These are phyloP conservation scores for Euspilapteryx auroguttella DNA, from an alignment of 2,888 invertebrate genomes.

Conservation along the genomic window DNA sequence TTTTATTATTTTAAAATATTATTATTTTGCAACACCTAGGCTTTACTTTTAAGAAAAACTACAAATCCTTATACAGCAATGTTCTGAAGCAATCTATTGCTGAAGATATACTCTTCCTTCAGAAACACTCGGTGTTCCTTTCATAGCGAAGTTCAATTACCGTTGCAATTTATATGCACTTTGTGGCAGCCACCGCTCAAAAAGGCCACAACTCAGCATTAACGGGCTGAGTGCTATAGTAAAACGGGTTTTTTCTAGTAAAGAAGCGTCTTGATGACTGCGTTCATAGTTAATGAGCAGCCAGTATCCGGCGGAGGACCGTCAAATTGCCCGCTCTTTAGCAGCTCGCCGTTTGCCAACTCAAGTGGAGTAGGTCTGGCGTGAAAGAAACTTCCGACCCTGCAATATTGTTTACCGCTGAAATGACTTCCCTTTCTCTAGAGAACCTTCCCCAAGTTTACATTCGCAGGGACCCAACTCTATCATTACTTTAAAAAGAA, in stretches of 20 bases:
- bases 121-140: slow-evolving; percentile 18
- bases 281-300: slow-evolving; percentile 59
- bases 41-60: too few relatives aligned
- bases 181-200: slow-evolving; percentile 42
- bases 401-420: slow-evolving; percentile 46
- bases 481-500: too few relatives aligned
- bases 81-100: too few relatives aligned
- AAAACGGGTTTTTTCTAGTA: slow-evolving; percentile 45
- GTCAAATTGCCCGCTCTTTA: slow-evolving; percentile 51
- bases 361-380: slow-evolving; percentile 27
- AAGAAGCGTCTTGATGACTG: slow-evolving; percentile 55
- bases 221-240: slow-evolving; percentile 43
- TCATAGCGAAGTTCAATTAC: slow-evolving; percentile 48
- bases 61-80: too few relatives aligned
- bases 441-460: slow-evolving; percentile 16
- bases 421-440: slow-evolving; percentile 46
- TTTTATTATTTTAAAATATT: too few relatives aligned
- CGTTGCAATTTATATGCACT: slow-evolving; percentile 58
- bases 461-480: slow-evolving; percentile 19
- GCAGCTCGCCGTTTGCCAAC: slow-evolving; percentile 35
- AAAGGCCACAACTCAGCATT: slow-evolving; percentile 35
- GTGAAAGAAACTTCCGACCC: slow-evolving; percentile 45
- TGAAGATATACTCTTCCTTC: too few relatives aligned
- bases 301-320: slow-evolving; percentile 43
- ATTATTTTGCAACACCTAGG: too few relatives aligned